Base-by-base conservation (phyloP, 2,113 vertebrate genomes). In the Psettodes erumei region DNA sequence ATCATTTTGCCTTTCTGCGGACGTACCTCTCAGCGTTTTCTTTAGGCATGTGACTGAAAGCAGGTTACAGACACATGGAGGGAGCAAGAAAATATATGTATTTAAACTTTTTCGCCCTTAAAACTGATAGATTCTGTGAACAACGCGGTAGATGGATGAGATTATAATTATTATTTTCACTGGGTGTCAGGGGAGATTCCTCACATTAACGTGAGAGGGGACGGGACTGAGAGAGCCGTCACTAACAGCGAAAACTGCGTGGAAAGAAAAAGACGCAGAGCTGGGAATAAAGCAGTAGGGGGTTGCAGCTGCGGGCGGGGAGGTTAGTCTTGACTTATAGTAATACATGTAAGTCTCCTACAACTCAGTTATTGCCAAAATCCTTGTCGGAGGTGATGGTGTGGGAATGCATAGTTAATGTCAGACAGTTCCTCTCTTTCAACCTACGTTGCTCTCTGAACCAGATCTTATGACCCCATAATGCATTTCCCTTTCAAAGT, bases 361-460 rank as follows among this genome's bases (percentile, higher is more conserved):
- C 70, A 74, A 60, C 75, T 81, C 69, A 60, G 74, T 93, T 95
- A 94, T 94, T 95, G 93, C 94, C 88, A 88, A 84, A 76, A 73
- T 79, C 76, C 67, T 87, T 87, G 81, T 77, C 64, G 71, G 70
- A 87, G 54, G 73, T 81, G 88, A 86, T 71, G 48, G 67, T 73
- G 54, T 89, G 79, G 64, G 85, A 83, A 90, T 94, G 93, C 93
- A 95, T 93, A 94, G 93, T 87, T 92, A 51, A 90, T 90, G 88
- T 88, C 71, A 53, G n/a, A n/a, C n/a, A n/a, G n/a, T n/a, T n/a
- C n/a, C n/a, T n/a, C 58, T 18, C 6, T 85, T 53, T 75, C 38
- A 48, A 15, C 55, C 67, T 65, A 71, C 79, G 6, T 54, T 37
- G 12, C n/a, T 55, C 25, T 25, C n/a, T 48, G 45, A 56, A 21